Conservation (phyloP, 2,113 vertebrate species). For the Coryphaenoides rupestris region DNA sequence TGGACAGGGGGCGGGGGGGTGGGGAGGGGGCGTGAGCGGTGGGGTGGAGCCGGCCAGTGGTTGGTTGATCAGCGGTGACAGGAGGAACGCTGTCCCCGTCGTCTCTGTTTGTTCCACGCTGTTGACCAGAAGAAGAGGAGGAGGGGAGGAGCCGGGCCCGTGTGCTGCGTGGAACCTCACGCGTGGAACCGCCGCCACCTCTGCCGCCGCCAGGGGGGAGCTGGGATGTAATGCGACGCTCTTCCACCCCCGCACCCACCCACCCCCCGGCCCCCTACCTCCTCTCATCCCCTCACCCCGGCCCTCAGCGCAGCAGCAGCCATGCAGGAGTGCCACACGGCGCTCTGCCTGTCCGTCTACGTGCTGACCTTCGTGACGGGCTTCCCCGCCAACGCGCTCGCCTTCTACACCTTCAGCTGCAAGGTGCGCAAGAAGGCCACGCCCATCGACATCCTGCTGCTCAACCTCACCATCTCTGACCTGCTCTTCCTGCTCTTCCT, state of each 20-base stretch:
- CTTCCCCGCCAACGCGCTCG: constrained; percentile 80
- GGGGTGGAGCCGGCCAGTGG: constrained; percentile 45
- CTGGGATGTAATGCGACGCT: too few species aligned
- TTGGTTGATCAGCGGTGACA: constrained; percentile 47
- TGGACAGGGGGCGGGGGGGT: too few species aligned
- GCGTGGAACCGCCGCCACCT: background rate
- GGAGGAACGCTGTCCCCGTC: constrained; percentile 47
- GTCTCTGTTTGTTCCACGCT: constrained; percentile 47
- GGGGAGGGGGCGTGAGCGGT: too few species aligned
- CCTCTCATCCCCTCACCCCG: constrained; percentile 7
- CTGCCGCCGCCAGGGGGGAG: constrained; percentile 11
- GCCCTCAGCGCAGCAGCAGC: constrained; percentile 3
- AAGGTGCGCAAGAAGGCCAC: constrained; percentile 74
- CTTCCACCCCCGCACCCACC: constrained; percentile 10
- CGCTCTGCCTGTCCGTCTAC: constrained; percentile 76
- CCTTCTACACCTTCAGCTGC: constrained; percentile 75
- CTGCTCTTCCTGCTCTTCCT: constrained; percentile 83
- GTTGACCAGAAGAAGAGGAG: constrained; percentile 45
- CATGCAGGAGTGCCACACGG: constrained; percentile 49
- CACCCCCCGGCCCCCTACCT: constrained; percentile 31
- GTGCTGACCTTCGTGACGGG: constrained; percentile 79
- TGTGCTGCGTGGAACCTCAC: constrained; percentile 23
- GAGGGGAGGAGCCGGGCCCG: constrained; percentile 20
- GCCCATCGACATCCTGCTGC: constrained; percentile 82
- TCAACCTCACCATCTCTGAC: constrained; percentile 85